Percentiles rank a stretch among this genome's conserved stretches.
phyloP scores from a whole-genome alignment of 2,113 vertebrate species.

The Epinephelus lanceolatus region DNA sequence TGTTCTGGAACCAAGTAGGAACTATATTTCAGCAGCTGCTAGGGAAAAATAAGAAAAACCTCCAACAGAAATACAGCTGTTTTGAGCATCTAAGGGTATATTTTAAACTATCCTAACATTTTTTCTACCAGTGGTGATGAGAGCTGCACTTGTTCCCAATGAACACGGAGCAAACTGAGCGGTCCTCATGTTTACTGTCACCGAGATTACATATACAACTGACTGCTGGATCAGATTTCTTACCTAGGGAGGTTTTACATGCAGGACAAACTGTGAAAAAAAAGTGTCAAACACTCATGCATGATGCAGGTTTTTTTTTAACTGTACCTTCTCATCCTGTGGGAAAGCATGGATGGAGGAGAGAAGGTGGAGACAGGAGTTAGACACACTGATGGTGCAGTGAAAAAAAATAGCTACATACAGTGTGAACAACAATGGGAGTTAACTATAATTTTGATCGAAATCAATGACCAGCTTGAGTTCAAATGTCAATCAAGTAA shows the following conservation, averaged over 20 bases:
- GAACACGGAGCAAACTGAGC: neutral
- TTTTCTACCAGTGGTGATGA: neutral
- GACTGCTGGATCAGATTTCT: slow-evolving; percentile 9
- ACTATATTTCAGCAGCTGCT: neutral
- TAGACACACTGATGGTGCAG: slow-evolving; percentile 62
- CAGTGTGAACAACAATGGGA: slow-evolving; percentile 5
- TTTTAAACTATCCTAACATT: neutral
- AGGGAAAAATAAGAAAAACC: neutral
- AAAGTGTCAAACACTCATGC: slow-evolving; percentile 34
- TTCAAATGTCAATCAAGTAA: slow-evolving; percentile 1
- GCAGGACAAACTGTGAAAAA: slow-evolving; percentile 5
- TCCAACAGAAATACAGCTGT: neutral
- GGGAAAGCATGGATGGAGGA: slow-evolving; percentile 82
- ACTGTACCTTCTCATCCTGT: slow-evolving; percentile 98
- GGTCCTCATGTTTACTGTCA: neutral
- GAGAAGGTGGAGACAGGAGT: slow-evolving; percentile 81
- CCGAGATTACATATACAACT: neutral
- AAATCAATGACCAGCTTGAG: neutral
- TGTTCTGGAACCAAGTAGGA: neutral
- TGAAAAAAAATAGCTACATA: slow-evolving; percentile 21
- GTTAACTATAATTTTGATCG: neutral
- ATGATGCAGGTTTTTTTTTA: slow-evolving; percentile 43
- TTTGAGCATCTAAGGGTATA: neutral
- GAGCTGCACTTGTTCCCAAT: neutral
- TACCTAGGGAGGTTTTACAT: neutral